Conservation (phyloP, 2,113 vertebrate species). For the Xiphias gladius region DNA sequence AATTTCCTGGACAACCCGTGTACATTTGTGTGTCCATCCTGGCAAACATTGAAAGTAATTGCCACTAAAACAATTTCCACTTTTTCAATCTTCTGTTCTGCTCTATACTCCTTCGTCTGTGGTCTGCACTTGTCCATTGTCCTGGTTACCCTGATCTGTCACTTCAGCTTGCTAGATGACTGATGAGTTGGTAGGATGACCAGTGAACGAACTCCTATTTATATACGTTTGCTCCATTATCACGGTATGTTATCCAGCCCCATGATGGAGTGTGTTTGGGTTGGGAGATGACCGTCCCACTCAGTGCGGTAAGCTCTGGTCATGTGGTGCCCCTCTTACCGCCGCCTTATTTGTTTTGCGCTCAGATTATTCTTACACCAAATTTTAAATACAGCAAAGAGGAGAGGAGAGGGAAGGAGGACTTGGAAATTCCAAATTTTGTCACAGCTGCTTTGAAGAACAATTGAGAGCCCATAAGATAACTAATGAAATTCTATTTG, state of each 20-base stretch:
- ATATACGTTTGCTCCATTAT: conserved; percentile 38
- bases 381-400: conserved; percentile 30
- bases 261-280: conserved; percentile 54
- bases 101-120: conserved; percentile 27
- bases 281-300: conserved; percentile 36
- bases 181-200: conserved; percentile 3
- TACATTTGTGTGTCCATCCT: not conserved
- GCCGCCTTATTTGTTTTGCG: conserved; percentile 51
- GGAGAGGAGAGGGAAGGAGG: conserved; percentile 1
- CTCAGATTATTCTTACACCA: conserved; percentile 36
- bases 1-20: not conserved
- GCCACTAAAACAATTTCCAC: not conserved
- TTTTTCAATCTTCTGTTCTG: not conserved
- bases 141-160: conserved; percentile 27
- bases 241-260: conserved; percentile 6
- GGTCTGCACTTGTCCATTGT: conserved; percentile 31
- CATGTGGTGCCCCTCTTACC: conserved; percentile 40
- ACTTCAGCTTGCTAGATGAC: not conserved
- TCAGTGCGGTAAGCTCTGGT: conserved; percentile 48
- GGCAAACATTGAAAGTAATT: not conserved
- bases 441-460: conserved; percentile 8
- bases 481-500: not conserved
- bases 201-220: conserved; percentile 20
- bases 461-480: conserved; percentile 3
- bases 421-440: not conserved